Evolutionary conservation across 2,113 vertebrate genomes (phyloP), one percentile per base, ranked within the genome.

Genomic region (Elephas maximus): DNA sequence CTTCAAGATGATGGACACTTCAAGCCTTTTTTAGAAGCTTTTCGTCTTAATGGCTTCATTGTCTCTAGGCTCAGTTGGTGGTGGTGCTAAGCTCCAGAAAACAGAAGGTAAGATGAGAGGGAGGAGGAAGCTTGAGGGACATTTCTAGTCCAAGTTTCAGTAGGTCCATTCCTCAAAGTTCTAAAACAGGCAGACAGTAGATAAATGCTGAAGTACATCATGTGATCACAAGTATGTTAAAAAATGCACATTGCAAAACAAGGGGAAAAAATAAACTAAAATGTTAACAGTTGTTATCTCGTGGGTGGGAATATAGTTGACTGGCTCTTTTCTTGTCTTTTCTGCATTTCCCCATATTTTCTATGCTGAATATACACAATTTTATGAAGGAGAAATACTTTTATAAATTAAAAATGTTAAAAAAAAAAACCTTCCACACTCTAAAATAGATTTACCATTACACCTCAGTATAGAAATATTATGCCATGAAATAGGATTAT

Each of bases 311-410:
- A 88, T 74, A 89, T 62, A 96, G 8, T 83, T 96, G 53, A 86
- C 45, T 88, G 67, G 23, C 79, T 45, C 67, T 91, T 73, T 94
- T 48, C 21, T 91, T 67, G 73, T 79, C 2, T 82, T 51, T 88
- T 96, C 76, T 94, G 63, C 45, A 86, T 90, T 96, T 96, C 37
- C 5, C 30, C 30, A 48, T 80, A 87, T 88, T 97, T 92, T 94
- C 28, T 37, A 57, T 91, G 78, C 24, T 88, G 45, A 78, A 57
- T 82, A 57, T 93, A n/a, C 67, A 63, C 90, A 91, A 82, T 83
- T 96, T 96, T 96, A 80, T 91, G 93, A 83, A 30, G 67, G 15
- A 57, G 8, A 45, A 93, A 82, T 90, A 57, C 18, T 65, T 90
- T 93, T 94, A 65, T 83, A 81, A 73, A 90, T 94, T 85, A 85